phyloP scores from a whole-genome alignment of 2,888 invertebrate genomes.

The Atrina japonica region DNA sequence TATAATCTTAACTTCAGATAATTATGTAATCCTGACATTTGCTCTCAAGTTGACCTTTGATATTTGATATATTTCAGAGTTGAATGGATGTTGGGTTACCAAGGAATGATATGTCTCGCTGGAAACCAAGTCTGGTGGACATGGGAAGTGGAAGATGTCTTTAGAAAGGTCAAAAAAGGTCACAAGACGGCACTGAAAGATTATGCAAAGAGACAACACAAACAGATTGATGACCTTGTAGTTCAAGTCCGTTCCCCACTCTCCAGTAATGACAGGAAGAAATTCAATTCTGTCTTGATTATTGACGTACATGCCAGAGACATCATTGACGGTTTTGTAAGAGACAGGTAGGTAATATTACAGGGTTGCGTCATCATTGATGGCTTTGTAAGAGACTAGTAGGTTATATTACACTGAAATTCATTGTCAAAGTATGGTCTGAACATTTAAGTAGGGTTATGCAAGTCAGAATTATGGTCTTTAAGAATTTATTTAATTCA shows the following conservation, averaged over 20 bases:
- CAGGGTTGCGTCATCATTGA: slow-evolving; percentile 95
- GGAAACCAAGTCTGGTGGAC: slow-evolving; percentile 98
- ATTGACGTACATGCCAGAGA: slow-evolving; percentile 96
- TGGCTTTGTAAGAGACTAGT: slow-evolving; percentile 83
- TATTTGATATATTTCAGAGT: slow-evolving; percentile 84
- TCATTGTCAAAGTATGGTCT: no score
- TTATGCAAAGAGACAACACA: slow-evolving; percentile 89
- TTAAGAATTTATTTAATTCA: no score
- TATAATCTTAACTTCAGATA: no score
- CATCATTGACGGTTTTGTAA: slow-evolving; percentile 88
- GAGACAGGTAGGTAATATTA: slow-evolving; percentile 84
- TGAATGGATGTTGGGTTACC: slow-evolving; percentile 94
- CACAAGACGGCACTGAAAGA: slow-evolving; percentile 95
- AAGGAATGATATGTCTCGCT: slow-evolving; percentile 92
- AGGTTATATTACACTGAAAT: no score
- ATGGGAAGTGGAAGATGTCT: slow-evolving; percentile 95
- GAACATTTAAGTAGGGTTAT: no score
- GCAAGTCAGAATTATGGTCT: no score
- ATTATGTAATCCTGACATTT: no score
- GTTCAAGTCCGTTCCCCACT: slow-evolving; percentile 87
- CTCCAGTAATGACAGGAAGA: slow-evolving; percentile 90
- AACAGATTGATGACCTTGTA: slow-evolving; percentile 91
- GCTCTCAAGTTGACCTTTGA: no score
- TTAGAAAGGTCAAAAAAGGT: slow-evolving; percentile 84
- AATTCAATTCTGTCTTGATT: slow-evolving; percentile 93